A percentile compares a stretch with the other conserved stretches of the same genome.
phyloP scores from a whole-genome alignment of 2,888 invertebrate species.

The Torymus aiolomorphi region DNA sequence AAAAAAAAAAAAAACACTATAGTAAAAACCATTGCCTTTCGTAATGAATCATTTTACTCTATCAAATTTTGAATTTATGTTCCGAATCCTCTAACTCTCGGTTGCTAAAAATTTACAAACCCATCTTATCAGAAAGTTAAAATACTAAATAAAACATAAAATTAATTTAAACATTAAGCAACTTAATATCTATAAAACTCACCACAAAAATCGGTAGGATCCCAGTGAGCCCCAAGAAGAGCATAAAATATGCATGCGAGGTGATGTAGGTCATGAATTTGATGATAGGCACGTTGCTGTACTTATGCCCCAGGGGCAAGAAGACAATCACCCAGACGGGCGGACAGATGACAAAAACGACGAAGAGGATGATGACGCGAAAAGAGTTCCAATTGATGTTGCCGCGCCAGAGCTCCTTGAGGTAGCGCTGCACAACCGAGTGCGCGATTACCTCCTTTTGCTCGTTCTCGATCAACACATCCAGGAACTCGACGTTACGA shows the following conservation, averaged over 20 bases:
- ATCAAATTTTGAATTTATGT: no score
- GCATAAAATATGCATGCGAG: conserved; percentile 97
- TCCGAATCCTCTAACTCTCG: no score
- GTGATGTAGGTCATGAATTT: conserved; percentile 99
- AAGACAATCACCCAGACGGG: conserved; percentile 98
- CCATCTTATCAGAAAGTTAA: no score
- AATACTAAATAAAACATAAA: no score
- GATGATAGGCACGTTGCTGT: conserved; percentile 98
- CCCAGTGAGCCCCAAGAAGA: conserved; percentile 91
- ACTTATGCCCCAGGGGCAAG: conserved; percentile 94
- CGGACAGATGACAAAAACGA: conserved; percentile 94
- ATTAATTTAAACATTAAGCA: no score
- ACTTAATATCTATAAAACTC: not conserved
- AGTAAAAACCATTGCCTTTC: no score
- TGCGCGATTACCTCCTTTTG: conserved; percentile 98
- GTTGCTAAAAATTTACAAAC: no score
- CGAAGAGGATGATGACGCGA: conserved; percentile 94
- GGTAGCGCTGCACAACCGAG: conserved; percentile 97
- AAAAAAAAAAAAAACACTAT: no score
- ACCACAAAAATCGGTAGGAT: conserved; percentile 91
- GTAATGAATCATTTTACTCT: no score
- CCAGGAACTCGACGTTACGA: conserved; percentile 94
- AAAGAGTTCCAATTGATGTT: conserved; percentile 97
- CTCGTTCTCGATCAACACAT: conserved; percentile 98
- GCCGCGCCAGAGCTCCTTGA: conserved; percentile 98